Evolutionary conservation across 2,113 vertebrate genomes (phyloP).

Genomic region (Gracilinanus agilis): DNA sequence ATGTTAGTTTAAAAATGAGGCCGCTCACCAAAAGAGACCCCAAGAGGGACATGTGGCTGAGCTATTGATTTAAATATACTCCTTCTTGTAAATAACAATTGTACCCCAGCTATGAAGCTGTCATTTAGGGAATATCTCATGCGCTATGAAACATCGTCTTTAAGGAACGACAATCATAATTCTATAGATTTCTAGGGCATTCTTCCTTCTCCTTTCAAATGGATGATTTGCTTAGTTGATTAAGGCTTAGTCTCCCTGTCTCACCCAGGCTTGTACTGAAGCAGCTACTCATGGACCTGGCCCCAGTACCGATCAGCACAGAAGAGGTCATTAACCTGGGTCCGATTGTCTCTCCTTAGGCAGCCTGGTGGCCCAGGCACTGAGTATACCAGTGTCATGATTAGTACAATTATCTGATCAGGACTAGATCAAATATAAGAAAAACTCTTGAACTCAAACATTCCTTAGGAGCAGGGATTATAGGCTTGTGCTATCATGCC

Average conservation of each 20-base stretch:
- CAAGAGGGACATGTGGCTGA: conserved; percentile 8
- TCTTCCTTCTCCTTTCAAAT: conserved; percentile 30
- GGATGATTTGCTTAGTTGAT: neutral
- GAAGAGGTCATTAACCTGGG: neutral
- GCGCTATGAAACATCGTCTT: conserved; percentile 14
- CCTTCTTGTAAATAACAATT: conserved; percentile 48
- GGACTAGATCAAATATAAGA: neutral
- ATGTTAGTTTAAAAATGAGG: conserved; percentile 10
- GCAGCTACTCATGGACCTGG: neutral
- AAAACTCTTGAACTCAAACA: neutral
- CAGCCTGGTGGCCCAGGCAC: neutral
- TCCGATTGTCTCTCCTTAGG: neutral
- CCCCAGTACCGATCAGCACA: neutral
- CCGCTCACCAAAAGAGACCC: conserved; percentile 38
- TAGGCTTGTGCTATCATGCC: neutral
- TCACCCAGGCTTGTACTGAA: neutral
- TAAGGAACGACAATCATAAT: conserved; percentile 17
- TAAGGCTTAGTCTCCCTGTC: neutral
- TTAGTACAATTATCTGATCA: neutral
- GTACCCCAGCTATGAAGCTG: neutral
- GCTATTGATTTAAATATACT: conserved; percentile 46
- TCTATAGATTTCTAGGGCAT: neutral
- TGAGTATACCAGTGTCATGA: neutral
- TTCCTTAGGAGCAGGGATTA: neutral
- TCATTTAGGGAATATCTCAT: neutral